These are phyloP conservation scores for Hystrix cristata DNA, from an alignment of 2,113 vertebrate genomes.

Conservation along the genomic window DNA sequence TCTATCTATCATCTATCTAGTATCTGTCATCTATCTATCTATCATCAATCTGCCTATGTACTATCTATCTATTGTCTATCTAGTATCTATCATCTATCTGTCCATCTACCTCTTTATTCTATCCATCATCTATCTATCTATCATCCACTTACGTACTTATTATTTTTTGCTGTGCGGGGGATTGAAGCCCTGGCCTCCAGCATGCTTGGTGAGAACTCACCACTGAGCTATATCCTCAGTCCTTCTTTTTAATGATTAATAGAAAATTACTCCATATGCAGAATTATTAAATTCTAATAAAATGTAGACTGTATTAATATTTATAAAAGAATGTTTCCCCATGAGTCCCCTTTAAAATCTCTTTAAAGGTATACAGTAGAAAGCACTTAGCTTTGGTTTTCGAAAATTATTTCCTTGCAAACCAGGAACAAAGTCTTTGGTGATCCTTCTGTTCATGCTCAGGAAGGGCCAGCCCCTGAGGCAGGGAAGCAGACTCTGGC, in stretches of 20 bases:
- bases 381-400: constrained; percentile 22
- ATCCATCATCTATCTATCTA: too few species aligned
- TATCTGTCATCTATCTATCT: too few species aligned
- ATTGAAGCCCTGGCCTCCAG: not conserved
- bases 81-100: too few species aligned
- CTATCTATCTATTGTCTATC: too few species aligned
- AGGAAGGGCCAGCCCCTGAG: not conserved
- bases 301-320: not conserved
- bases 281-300: constrained; percentile 41
- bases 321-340: not conserved
- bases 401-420: constrained; percentile 17
- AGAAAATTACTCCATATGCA: not conserved
- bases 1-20: too few species aligned
- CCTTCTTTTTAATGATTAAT: not conserved
- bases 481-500: constrained; percentile 10
- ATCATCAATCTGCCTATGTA: too few species aligned
- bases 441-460: not conserved
- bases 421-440: not conserved
- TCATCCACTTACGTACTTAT: too few species aligned
- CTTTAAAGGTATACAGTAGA: not conserved
- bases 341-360: not conserved
- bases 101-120: too few species aligned
- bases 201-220: not conserved
- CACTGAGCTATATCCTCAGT: not conserved
- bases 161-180: not conserved